Base-by-base conservation (phyloP, 2,797 vertebrate genomes). In the Octomys mimax region DNA sequence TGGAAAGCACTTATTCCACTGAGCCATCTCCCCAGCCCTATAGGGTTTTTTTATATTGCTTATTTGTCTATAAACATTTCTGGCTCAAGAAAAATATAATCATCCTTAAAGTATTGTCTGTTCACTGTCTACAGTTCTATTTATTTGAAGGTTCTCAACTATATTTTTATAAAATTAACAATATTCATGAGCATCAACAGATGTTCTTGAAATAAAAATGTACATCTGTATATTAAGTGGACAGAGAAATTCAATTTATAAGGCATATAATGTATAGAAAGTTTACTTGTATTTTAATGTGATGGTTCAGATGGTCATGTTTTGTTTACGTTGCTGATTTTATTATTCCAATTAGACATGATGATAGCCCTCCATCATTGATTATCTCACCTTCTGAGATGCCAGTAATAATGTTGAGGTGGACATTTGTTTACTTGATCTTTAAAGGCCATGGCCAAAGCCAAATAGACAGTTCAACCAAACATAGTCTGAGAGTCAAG, bases 131-230 rank as follows among this genome's bases (percentile, higher is more conserved):
- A 28, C 10, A 92, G 46, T 4, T 26, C 49, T 93, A 52, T 79
- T 26, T 84, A 88, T 31, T 71, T 80, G 31, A 94, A 90, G 28
- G 46, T 57, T 39, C 46, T 87, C 86, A 66, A 57, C 13, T 78
- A 6, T 70, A 57, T 96, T 88, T 42, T 91, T 52, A 86, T 61
- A 90, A 90, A 88, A 89, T 79, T 89, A 81, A 81, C n/a, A 87
- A 49, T 39, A 88, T n/a, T 57, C 36, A 83, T 94, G 71, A 79
- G 80, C 22, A 90, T 88, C 49, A 81, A 84, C 78, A 70, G 87
- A 16, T 82, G 54, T 57, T 61, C 49, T 90, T 75, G 21, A 89
- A 92, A 83, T 62, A 89, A 84, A 83, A 82, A 39, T 16, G 66
- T n/a, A 39, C 6, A 31, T 78, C 70, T 92, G 8, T 80, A 52